A percentile compares a stretch with the other conserved stretches of the same genome.
Evolutionary conservation across 2,797 vertebrate species (phyloP).

Genomic region (Lycodopsis pacificus): DNA sequence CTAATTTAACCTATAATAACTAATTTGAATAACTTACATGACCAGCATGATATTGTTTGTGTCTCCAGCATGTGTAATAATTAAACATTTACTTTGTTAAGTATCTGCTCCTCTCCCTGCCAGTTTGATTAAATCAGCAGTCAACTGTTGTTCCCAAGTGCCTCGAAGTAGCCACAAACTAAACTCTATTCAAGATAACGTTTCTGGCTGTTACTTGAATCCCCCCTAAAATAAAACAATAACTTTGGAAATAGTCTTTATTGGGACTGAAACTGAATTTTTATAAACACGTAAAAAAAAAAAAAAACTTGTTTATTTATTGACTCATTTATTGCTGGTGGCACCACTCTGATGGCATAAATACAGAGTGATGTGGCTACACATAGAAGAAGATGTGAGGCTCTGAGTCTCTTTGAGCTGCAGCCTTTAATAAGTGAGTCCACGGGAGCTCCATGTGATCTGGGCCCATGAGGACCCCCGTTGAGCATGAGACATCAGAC

Average conservation of each 20-base stretch:
- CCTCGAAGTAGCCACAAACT: not conserved
- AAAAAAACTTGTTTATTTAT: constrained; percentile 30
- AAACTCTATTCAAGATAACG: not conserved
- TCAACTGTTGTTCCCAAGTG: not conserved
- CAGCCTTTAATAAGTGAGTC: constrained; percentile 70
- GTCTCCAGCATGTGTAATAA: constrained; percentile 11
- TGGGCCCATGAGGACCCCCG: constrained; percentile 50
- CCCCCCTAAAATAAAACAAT: not conserved
- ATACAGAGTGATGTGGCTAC: constrained; percentile 29
- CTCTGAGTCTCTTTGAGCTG: constrained; percentile 57
- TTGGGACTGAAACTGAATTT: not conserved
- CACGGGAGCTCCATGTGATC: constrained; percentile 63
- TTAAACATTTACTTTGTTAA: constrained; percentile 12
- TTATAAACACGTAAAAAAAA: too few species aligned
- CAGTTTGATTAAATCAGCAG: not conserved
- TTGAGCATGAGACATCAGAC: constrained; percentile 67
- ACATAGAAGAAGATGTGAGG: constrained; percentile 50
- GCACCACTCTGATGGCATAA: constrained; percentile 12
- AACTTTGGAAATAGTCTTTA: not conserved
- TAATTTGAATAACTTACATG: not conserved
- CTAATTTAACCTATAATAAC: constrained; percentile 19
- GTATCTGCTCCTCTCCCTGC: not conserved
- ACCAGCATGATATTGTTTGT: not conserved
- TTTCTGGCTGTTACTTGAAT: not conserved
- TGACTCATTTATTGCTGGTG: constrained; percentile 27